Conservation (phyloP, 2,113 vertebrate species). For the Sapayoa aenigma region DNA sequence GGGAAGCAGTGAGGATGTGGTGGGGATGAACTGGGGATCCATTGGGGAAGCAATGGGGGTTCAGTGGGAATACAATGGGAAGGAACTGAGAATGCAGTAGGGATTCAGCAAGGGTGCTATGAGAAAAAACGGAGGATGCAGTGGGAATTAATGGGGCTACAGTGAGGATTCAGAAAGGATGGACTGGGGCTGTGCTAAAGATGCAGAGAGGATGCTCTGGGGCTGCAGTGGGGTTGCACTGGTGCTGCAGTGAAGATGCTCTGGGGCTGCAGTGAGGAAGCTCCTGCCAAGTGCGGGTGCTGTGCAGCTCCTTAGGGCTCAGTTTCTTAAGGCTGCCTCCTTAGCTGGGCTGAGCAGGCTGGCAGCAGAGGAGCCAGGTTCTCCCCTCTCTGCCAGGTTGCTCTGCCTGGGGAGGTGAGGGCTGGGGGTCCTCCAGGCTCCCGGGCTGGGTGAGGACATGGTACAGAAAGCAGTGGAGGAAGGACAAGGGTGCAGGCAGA, state of each 20-base stretch:
- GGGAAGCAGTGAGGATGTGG: not conserved
- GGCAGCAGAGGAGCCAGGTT: not conserved
- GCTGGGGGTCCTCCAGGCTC: not conserved
- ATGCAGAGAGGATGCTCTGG: not conserved
- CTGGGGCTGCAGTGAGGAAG: not conserved
- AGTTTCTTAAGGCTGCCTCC: not conserved
- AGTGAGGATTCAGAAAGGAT: too few relatives aligned
- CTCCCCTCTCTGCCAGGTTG: rapidly evolving
- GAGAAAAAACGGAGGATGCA: not conserved
- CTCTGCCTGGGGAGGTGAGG: not conserved
- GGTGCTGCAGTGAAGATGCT: not conserved
- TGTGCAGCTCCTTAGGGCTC: not conserved
- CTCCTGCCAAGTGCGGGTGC: not conserved
- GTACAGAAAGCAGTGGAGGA: not conserved
- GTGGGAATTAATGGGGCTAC: not conserved
- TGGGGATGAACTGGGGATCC: not conserved
- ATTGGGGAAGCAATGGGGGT: too few relatives aligned
- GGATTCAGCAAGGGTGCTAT: not conserved
- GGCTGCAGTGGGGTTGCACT: too few relatives aligned
- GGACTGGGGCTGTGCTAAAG: not conserved
- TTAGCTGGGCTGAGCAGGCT: not conserved
- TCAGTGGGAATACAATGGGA: not conserved
- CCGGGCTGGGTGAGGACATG: not conserved
- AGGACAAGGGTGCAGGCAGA: not conserved
- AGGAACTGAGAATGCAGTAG: not conserved